These are phyloP conservation scores for Thecophora atra DNA, from an alignment of 2,888 invertebrate species.

Conservation along the genomic window DNA sequence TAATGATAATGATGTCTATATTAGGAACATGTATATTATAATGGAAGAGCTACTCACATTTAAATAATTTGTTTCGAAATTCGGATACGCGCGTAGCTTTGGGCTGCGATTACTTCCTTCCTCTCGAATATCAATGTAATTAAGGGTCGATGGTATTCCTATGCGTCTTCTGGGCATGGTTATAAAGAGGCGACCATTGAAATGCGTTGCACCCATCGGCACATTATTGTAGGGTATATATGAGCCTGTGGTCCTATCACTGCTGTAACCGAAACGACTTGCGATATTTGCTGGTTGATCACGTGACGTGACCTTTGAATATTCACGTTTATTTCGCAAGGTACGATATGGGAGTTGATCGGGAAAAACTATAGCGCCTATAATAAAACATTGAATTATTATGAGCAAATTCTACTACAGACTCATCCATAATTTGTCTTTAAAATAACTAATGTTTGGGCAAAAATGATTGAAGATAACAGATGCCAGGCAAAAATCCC, in stretches of 20 bases:
- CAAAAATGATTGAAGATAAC: too few relatives aligned
- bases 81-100: conserved; percentile 60
- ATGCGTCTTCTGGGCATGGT: conserved; percentile 77
- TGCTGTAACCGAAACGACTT: not conserved
- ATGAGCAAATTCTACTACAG: too few relatives aligned
- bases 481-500: too few relatives aligned
- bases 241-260: not conserved
- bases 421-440: too few relatives aligned
- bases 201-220: conserved; percentile 63
- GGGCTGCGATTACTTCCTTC: conserved; percentile 59
- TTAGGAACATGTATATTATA: too few relatives aligned
- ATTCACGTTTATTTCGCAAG: too few relatives aligned
- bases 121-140: conserved; percentile 63
- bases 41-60: conserved; percentile 50
- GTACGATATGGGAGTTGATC: too few relatives aligned
- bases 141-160: conserved; percentile 73
- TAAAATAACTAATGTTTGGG: too few relatives aligned
- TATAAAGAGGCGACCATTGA: conserved; percentile 72
- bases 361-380: too few relatives aligned
- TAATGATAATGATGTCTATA: not conserved
- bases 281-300: too few relatives aligned
- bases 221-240: conserved; percentile 64
- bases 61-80: conserved; percentile 57
- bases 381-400: too few relatives aligned
- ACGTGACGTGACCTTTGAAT: too few relatives aligned